Percentiles rank a stretch among this genome's conserved stretches.
These are phyloP conservation scores for Sinohyriopsis cumingii DNA, from an alignment of 2,888 invertebrate genomes.

Conservation along the genomic window DNA sequence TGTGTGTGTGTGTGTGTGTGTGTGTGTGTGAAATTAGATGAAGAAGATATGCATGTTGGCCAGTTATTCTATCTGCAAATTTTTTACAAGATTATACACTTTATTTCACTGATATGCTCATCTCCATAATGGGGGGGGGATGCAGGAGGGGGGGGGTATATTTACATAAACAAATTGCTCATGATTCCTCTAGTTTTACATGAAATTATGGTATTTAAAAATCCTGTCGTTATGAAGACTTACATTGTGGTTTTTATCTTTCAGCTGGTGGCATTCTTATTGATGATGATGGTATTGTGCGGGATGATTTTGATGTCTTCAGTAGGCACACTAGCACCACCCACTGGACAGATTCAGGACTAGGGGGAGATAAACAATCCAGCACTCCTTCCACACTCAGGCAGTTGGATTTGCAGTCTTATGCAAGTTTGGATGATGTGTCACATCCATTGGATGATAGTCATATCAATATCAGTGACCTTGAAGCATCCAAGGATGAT, in stretches of 20 bases:
- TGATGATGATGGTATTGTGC: conserved; percentile 66
- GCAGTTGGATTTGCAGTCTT: conserved; percentile 53
- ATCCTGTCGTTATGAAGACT: too few relatives aligned
- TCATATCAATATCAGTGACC: conserved; percentile 64
- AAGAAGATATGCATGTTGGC: too few relatives aligned
- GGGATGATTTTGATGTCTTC: conserved; percentile 58
- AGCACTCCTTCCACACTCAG: conserved; percentile 56
- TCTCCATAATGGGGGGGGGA: too few relatives aligned
- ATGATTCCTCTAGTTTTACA: too few relatives aligned
- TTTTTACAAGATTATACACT: too few relatives aligned
- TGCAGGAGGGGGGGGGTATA: too few relatives aligned
- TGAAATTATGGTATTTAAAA: too few relatives aligned
- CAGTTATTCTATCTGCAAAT: too few relatives aligned
- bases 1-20: too few relatives aligned
- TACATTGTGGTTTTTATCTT: conserved; percentile 4
- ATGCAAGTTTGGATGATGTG: conserved; percentile 56
- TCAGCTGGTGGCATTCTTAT: conserved; percentile 53
- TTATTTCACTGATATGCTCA: too few relatives aligned
- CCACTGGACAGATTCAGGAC: conserved; percentile 66
- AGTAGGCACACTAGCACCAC: conserved; percentile 52
- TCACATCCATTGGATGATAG: conserved; percentile 56
- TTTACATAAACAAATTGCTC: too few relatives aligned
- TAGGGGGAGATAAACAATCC: conserved; percentile 59
- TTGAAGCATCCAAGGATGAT: conserved; percentile 66
- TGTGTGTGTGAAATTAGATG: too few relatives aligned